These are phyloP conservation scores for roundworm (Caenorhabditis elegans) DNA, from an alignment of 1,140 invertebrate genomes.

Conservation along the genomic window DNA sequence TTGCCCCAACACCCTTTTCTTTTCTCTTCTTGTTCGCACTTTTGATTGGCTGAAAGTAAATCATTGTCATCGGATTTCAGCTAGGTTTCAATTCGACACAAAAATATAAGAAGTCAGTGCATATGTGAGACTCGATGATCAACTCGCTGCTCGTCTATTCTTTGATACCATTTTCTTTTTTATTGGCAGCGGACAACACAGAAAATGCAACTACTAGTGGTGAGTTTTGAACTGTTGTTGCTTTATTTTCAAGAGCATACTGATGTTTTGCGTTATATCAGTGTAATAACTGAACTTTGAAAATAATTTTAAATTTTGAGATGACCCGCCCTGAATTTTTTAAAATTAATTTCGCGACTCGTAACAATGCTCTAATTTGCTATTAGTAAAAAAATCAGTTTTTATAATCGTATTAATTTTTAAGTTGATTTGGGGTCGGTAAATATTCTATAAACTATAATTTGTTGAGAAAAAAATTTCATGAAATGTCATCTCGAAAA, in stretches of 20 bases:
- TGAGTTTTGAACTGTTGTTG: not conserved
- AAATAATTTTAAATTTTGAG: not conserved
- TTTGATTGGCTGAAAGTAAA: not conserved
- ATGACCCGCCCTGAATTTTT: too few species aligned
- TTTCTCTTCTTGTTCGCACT: not conserved
- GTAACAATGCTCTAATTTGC: too few species aligned
- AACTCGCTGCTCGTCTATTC: not conserved
- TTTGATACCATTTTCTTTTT: not conserved
- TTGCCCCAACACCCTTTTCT: not conserved
- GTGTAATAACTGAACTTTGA: not conserved
- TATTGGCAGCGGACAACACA: not conserved
- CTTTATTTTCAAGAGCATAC: too few species aligned
- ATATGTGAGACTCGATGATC: constrained; percentile 31
- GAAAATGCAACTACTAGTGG: constrained; percentile 17
- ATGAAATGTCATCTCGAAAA: too few species aligned
- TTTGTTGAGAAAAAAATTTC: too few species aligned
- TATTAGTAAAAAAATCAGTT: too few species aligned
- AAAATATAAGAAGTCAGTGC: not conserved
- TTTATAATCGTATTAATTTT: too few species aligned
- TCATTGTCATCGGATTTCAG: not conserved
- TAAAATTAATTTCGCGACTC: too few species aligned
- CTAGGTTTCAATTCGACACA: constrained; percentile 14
- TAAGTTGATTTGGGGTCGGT: too few species aligned
- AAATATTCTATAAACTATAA: too few species aligned
- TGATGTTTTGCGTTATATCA: too few species aligned